Evolutionary conservation across 2,797 vertebrate species (phyloP), one percentile per base, ranked within the genome.

Genomic region (Ciconia nigra): DNA sequence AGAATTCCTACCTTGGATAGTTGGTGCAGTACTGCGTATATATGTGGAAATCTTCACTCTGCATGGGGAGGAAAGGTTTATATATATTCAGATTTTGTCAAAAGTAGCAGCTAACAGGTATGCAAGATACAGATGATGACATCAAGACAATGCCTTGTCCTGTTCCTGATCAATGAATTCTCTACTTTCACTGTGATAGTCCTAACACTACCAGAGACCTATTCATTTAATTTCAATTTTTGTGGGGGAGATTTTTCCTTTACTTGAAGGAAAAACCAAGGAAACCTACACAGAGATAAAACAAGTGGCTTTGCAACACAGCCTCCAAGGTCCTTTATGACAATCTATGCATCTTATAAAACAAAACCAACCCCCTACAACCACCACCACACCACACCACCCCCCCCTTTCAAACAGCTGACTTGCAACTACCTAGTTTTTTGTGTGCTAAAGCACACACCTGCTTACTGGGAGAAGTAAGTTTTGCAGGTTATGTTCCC

Each of bases 1-100:
- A 24, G 20, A 15, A 86, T 25, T 58, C 98, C 86, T 99, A 99
- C 99, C 99, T 98, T 74, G 99, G 99, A 90, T 99, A 99, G 98
- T 99, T 99, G 84, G 99, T 99, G 98, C 99, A 99, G 96, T 99
- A 99, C 97, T 99, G 99, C 0, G 99, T 99, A 79, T 99, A 99
- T 97, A 99, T 99, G 97, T 99, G 99, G 96, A 99, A 99, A 85
- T 98, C 98, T 98, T 99, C 98, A 95, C 98, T 99, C 99, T 99
- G 97, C 42, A 39, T 15, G 33, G 54, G 35, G 28, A 92, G 5
- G 28, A 80, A 90, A 89, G 6, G 15, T 91, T 83, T 76, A 63
- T 54, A 79, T 31, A 74, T 16, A 83, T 67, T 93, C 21, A 94
- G 66, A 71, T 88, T 96, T 90, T 94, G 63, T 39, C 29, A 80